Conservation (phyloP, 2,797 vertebrate genomes). For the Bovichtus variegatus region DNA sequence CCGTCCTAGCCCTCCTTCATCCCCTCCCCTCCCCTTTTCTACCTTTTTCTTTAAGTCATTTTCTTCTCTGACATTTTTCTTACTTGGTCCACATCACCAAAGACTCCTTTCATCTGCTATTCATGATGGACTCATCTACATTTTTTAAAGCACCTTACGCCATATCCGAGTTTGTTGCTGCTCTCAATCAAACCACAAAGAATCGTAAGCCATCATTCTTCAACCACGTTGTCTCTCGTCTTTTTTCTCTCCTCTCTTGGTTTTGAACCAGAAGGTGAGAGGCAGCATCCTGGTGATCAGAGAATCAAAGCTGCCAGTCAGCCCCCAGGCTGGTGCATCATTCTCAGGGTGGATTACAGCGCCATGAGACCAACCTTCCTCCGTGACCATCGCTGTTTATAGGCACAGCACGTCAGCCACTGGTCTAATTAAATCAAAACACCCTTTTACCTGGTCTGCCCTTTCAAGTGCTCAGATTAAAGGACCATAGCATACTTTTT, state of each 20-base stretch:
- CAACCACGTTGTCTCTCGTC: constrained; percentile 54
- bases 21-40: constrained; percentile 59
- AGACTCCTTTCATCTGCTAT: constrained; percentile 75
- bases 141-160: constrained; percentile 73
- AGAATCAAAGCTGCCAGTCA: constrained; percentile 81
- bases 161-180: constrained; percentile 73
- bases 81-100: constrained; percentile 78
- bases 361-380: constrained; percentile 30
- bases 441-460: constrained; percentile 21
- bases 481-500: constrained; percentile 13
- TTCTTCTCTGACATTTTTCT: constrained; percentile 79
- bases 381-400: constrained; percentile 62
- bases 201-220: constrained; percentile 69
- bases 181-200: constrained; percentile 78
- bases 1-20: constrained; percentile 64
- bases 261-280: constrained; percentile 74
- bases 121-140: constrained; percentile 80
- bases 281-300: constrained; percentile 74
- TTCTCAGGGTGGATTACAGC: constrained; percentile 53
- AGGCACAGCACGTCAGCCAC: constrained; percentile 23
- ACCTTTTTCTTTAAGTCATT: constrained; percentile 78
- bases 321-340: constrained; percentile 64
- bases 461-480: constrained; percentile 14
- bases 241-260: constrained; percentile 33
- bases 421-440: constrained; percentile 47